phyloP scores from a whole-genome alignment of 2,113 vertebrate genomes.

The Indicator maculatus region DNA sequence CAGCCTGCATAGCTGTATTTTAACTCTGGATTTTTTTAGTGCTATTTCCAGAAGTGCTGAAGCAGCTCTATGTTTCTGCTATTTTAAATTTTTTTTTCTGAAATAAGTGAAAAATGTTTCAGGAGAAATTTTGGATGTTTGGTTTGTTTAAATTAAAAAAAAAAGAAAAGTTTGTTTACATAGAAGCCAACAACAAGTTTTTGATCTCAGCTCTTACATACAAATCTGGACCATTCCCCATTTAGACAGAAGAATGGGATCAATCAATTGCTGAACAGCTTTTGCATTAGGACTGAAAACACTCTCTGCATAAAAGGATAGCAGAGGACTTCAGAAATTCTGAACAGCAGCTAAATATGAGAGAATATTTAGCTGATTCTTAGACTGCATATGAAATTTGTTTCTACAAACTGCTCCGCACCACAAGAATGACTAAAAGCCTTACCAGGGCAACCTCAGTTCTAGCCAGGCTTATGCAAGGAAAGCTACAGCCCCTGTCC shows the following conservation, averaged over 20 bases:
- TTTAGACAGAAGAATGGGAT: background rate
- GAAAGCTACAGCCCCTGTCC: background rate
- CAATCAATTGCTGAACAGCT: background rate
- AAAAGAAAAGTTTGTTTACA: constrained; percentile 34
- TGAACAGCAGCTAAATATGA: background rate
- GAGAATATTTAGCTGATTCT: background rate
- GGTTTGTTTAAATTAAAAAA: background rate
- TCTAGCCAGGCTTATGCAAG: background rate
- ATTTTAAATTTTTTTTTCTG: background rate
- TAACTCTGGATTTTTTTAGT: background rate
- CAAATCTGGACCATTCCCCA: constrained; percentile 5
- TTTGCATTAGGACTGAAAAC: background rate
- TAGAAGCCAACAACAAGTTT: constrained; percentile 57
- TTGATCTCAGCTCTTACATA: constrained; percentile 25
- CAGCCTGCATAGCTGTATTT: constrained; percentile 15
- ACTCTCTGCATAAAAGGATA: background rate
- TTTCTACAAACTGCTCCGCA: background rate
- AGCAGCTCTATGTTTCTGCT: constrained; percentile 25
- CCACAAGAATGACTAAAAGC: background rate
- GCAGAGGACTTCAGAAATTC: background rate
- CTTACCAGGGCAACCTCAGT: background rate
- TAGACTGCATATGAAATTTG: background rate
- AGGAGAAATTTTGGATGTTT: background rate
- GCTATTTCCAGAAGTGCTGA: constrained; percentile 1
- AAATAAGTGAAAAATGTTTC: constrained; percentile 16